Evolutionary conservation across 2,888 invertebrate species (phyloP), one percentile per base, ranked within the genome.

Genomic region (Trissoscelio sp.): DNA sequence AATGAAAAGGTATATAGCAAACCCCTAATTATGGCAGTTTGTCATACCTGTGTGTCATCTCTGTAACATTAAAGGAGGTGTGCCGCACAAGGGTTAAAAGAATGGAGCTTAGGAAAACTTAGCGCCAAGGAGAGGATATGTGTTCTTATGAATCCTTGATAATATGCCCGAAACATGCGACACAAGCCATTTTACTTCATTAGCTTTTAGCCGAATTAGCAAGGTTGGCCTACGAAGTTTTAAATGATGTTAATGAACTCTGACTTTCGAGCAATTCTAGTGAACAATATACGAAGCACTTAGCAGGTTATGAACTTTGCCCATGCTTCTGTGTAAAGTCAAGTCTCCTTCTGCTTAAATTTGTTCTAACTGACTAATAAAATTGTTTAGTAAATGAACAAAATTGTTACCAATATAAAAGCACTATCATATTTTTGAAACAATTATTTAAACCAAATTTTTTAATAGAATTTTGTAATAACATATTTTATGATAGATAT

Each of bases 161-260:
- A 60, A 55, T 53, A 46, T 37, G 6, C 51, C 24, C 37, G 53
- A 64, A 78, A 78, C 57, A 78, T 57, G 57, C 69, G 37, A 78
- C 55, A 53, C 42, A 66, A 51, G 48, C 22, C 48, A 66, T 72
- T 72, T 75, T 70, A 73, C 74, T 70, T 77, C 77, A 81, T 79
- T 83, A 78, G 80, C 82, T 83, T 80, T 80, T 74, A 82, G 78
- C 73, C 42, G 80, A 82, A 82, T 82, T 82, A 70, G 74, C 37
- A 73, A 67, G 70, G 60, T 55, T 79, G 55, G 5, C 57, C 51
- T 60, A 11, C 44, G 46, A 79, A 82, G 58, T 79, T 79, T 67
- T 69, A 51, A 75, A 67, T 58, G 79, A 79, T 66, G 70, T 70
- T 58, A 75, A 73, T 64, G 53, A 70, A 79, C 58, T 69, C 53